phyloP scores from a whole-genome alignment of 1,140 invertebrate species.

The Wiebesia pumilae region DNA sequence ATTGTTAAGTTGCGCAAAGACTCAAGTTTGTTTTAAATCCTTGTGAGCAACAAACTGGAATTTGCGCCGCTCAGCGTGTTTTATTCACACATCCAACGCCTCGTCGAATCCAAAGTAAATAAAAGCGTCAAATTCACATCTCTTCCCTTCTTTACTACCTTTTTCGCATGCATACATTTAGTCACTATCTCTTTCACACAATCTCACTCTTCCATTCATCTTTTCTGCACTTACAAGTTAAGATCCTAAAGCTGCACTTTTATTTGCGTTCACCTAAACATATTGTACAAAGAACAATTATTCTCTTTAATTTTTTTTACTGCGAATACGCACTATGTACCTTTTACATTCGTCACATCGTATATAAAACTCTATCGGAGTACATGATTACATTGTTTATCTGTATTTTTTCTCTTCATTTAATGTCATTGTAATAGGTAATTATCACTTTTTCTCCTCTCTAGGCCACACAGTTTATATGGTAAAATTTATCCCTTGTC shows the following conservation, averaged over 20 bases:
- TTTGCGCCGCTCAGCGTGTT: constrained; percentile 57
- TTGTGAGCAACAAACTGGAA: constrained; percentile 68
- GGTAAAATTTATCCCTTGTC: constrained; percentile 67
- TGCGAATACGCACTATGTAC: constrained; percentile 66
- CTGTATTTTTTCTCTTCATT: constrained; percentile 63
- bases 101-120: constrained; percentile 51
- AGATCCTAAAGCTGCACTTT: constrained; percentile 73
- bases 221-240: constrained; percentile 69
- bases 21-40: constrained; percentile 67
- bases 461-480: constrained; percentile 74
- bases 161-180: constrained; percentile 43
- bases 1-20: constrained; percentile 71
- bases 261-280: constrained; percentile 72
- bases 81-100: constrained; percentile 52
- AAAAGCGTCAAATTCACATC: constrained; percentile 48
- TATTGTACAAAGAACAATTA: constrained; percentile 76
- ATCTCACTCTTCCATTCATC: constrained; percentile 54
- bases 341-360: constrained; percentile 74
- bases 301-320: constrained; percentile 63
- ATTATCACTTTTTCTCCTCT: constrained; percentile 75
- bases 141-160: constrained; percentile 48
- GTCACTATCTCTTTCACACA: constrained; percentile 52
- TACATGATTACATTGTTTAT: constrained; percentile 74
- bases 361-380: constrained; percentile 76
- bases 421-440: constrained; percentile 69